Base-by-base conservation (phyloP, 2,113 vertebrate genomes). In the Carassius gibelio region DNA sequence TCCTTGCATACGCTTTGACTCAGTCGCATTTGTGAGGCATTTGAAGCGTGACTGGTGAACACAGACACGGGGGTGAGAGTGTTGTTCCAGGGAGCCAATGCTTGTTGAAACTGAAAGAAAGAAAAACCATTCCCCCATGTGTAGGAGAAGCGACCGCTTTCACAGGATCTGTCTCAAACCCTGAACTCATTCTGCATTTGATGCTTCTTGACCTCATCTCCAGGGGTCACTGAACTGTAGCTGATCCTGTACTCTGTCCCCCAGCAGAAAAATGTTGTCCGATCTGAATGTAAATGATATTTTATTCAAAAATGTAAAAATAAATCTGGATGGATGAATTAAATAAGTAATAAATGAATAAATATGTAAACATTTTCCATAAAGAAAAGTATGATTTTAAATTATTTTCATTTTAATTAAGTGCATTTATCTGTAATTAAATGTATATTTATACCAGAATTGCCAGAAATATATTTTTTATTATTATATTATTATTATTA, bases 21-120 rank as follows among this genome's bases (percentile, higher is more conserved):
- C 42, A 75, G 4, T 78, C 1, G 30, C 75, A 14, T 64, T 74
- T 82, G 82, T 86, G 34, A 83, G 84, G 55, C 75, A 71, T 26
- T 38, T 81, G 57, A 72, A 68, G 82, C 86, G 75, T 88, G 81
- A 85, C 78, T 85, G 30, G 5, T 64, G 64, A 85, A 76, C 68
- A 84, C 82, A 64, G 50, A 8, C 2, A 75, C 61, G n/a, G 48
- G 61, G 77, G 45, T 87, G 86, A 80, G 57, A 45, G 75, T 64
- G 45, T 71, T 81, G 72, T 71, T 81, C 64, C 59, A 68, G 76
- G 26, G 72, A 17, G 23, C n/a, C 34, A 68, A 71, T 84, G 14
- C 48, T 36, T 82, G 74, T 86, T 36, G 19, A 48, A 77, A 66
- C 55, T 13, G 57, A 61, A 71, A 82, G 21, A 68, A 55, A 69